Evolutionary conservation across 2,888 invertebrate species (phyloP).

Genomic region (Crossocerus cetratus): DNA sequence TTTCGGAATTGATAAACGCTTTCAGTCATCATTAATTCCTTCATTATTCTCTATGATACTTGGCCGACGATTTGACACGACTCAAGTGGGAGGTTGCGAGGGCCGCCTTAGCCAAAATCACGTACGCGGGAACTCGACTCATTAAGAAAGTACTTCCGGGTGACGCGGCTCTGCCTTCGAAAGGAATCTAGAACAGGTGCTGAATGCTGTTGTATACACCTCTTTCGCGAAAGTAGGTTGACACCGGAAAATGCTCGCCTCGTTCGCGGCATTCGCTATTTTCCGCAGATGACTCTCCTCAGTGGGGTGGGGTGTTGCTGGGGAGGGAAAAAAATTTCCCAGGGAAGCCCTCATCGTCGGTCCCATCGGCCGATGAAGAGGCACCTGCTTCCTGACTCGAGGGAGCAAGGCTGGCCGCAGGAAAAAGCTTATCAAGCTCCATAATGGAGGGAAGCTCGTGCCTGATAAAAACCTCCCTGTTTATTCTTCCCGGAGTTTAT

Average conservation of each 20-base stretch:
- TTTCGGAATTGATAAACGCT: too few species aligned
- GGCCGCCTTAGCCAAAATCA: conserved; percentile 15
- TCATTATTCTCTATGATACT: too few species aligned
- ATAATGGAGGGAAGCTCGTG: conserved; percentile 46
- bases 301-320: too few species aligned
- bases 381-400: neutral
- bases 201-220: too few species aligned
- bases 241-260: too few species aligned
- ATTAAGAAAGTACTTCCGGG: conserved; percentile 30
- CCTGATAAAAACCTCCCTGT: conserved; percentile 57
- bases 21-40: too few species aligned
- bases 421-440: conserved; percentile 46
- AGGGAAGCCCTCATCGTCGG: too few species aligned
- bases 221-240: too few species aligned
- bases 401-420: neutral
- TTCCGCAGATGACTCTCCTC: too few species aligned
- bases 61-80: neutral
- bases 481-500: conserved; percentile 50
- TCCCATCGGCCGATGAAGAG: too few species aligned
- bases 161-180: neutral
- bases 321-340: neutral
- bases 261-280: too few species aligned
- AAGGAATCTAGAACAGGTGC: too few species aligned
- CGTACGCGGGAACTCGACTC: conserved; percentile 25
- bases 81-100: conserved; percentile 8